Conservation (phyloP, 2,113 vertebrate species). For the Entomyzon cyanotis region DNA sequence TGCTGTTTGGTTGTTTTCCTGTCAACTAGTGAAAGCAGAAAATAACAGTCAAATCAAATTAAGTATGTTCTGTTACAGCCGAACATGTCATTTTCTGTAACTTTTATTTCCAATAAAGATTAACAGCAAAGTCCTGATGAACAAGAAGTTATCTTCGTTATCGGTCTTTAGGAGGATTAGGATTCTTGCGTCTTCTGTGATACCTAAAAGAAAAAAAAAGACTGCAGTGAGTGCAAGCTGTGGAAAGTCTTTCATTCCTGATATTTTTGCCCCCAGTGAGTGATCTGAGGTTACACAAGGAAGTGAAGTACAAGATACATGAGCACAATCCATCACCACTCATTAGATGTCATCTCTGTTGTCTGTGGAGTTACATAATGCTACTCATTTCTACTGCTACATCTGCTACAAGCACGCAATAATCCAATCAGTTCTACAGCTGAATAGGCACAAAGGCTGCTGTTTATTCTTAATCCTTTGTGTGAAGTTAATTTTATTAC, state of each 20-base stretch:
- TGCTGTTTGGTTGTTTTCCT: not conserved
- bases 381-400: not conserved
- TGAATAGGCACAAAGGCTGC: not conserved
- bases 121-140: not conserved
- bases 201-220: conserved; percentile 55
- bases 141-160: not conserved
- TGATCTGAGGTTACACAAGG: not conserved
- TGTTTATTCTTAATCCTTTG: conserved; percentile 14
- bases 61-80: not conserved
- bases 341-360: not conserved
- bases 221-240: not conserved
- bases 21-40: not conserved
- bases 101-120: conserved; percentile 25
- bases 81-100: not conserved
- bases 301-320: not conserved
- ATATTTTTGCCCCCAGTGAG: not conserved
- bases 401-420: not conserved
- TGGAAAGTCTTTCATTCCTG: not conserved
- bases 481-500: conserved; percentile 5
- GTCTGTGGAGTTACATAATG: not conserved
- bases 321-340: not conserved
- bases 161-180: conserved; percentile 65
- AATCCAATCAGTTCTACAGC: not conserved
- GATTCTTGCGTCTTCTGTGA: conserved; percentile 68
- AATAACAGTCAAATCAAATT: not conserved